Conservation (phyloP, 2,888 invertebrate genomes). For the Orthosia incerta region DNA sequence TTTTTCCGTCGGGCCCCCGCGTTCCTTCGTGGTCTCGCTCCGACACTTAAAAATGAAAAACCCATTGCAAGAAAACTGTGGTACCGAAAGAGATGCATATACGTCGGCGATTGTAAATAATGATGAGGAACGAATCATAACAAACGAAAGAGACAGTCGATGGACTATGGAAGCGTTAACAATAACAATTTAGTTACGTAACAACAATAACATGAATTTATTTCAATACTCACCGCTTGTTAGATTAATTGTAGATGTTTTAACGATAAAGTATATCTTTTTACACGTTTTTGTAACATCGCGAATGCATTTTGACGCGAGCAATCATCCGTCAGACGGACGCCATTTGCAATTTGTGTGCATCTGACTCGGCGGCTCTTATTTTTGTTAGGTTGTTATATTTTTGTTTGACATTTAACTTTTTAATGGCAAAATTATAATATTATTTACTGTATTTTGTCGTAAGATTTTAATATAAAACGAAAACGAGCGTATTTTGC, state of each 20-base stretch:
- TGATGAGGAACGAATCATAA: slow-evolving; percentile 87
- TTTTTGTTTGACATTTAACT: neutral
- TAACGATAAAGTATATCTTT: slow-evolving; percentile 67
- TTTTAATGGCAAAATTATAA: neutral
- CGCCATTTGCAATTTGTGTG: slow-evolving; percentile 84
- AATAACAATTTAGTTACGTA: slow-evolving; percentile 82
- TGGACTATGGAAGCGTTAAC: slow-evolving; percentile 76
- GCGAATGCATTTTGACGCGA: slow-evolving; percentile 83
- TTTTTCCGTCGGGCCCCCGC: slow-evolving; percentile 86
- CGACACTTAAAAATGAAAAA: slow-evolving; percentile 89
- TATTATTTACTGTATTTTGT: neutral
- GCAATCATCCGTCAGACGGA: slow-evolving; percentile 82
- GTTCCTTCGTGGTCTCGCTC: slow-evolving; percentile 83
- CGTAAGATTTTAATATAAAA: too few species aligned
- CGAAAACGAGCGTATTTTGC: neutral
- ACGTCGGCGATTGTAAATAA: slow-evolving; percentile 88
- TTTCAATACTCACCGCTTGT: slow-evolving; percentile 71
- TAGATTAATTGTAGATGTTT: slow-evolving; percentile 61
- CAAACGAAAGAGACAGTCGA: slow-evolving; percentile 85
- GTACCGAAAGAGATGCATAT: slow-evolving; percentile 84
- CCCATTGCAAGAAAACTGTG: slow-evolving; percentile 87
- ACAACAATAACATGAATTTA: slow-evolving; percentile 59
- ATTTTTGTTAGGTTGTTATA: slow-evolving; percentile 44
- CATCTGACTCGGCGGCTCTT: slow-evolving; percentile 62
- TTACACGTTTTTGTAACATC: slow-evolving; percentile 77